phyloP scores from a whole-genome alignment of 2,113 vertebrate species.

The Hoplias malabaricus region DNA sequence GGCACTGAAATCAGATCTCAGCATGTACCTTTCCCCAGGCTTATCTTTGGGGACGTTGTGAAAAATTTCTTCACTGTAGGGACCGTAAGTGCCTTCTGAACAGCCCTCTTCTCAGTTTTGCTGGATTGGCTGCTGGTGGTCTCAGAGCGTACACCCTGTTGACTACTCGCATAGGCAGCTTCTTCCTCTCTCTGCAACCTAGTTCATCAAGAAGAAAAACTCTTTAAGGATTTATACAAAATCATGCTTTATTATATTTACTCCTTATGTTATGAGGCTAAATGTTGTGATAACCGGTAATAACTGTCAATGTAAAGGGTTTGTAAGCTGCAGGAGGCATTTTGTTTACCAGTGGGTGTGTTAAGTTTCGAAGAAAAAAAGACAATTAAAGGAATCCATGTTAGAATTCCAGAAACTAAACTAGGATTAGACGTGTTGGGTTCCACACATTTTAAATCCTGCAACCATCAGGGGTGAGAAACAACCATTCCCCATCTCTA shows the following conservation, averaged over 20 bases:
- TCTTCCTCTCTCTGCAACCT: constrained; percentile 94
- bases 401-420: too few species aligned
- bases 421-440: not conserved
- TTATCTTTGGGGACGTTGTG: constrained; percentile 83
- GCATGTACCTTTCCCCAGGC: constrained; percentile 84
- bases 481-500: constrained; percentile 54
- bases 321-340: too few species aligned
- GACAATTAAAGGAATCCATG: too few species aligned
- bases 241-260: too few species aligned
- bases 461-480: not conserved
- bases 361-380: too few species aligned
- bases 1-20: too few species aligned
- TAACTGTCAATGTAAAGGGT: too few species aligned
- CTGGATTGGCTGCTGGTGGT: constrained; percentile 78
- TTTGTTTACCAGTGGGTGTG: too few species aligned
- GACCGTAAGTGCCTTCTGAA: constrained; percentile 89
- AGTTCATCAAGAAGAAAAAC: not conserved
- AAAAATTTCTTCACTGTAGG: constrained; percentile 95
- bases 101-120: constrained; percentile 92
- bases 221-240: too few species aligned
- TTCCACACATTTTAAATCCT: not conserved
- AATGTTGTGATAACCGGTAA: too few species aligned
- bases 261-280: too few species aligned
- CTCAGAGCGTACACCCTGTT: constrained; percentile 78
- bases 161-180: constrained; percentile 84